Evolutionary conservation across 2,888 invertebrate genomes (phyloP).

Genomic region (Drosophila emarginata): DNA sequence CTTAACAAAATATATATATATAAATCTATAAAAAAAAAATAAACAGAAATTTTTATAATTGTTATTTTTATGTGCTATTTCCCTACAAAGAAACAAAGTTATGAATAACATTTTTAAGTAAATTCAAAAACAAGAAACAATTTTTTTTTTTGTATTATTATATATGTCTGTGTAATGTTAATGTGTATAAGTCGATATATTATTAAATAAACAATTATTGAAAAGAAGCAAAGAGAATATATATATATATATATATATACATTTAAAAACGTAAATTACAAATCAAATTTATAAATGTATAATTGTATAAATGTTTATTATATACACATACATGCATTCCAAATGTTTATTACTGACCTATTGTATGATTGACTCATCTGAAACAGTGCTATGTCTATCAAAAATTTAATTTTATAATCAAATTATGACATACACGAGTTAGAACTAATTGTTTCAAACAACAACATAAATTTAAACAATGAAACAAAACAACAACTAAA

Average conservation of each 20-base stretch:
- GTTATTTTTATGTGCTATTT: conserved; percentile 74
- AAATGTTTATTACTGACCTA: conserved; percentile 64
- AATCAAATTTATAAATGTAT: conserved; percentile 27
- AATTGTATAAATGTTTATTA: conserved; percentile 58
- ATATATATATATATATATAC: conserved; percentile 31
- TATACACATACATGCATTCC: conserved; percentile 63
- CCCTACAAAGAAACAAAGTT: conserved; percentile 46
- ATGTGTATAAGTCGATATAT: conserved; percentile 71
- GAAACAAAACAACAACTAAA: conserved; percentile 15
- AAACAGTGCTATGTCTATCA: conserved; percentile 60
- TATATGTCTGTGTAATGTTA: conserved; percentile 66
- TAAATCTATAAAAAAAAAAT: conserved; percentile 46
- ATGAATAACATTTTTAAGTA: conserved; percentile 30
- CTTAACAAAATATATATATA: conserved; percentile 40
- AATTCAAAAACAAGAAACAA: conserved; percentile 26
- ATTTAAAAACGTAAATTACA: neutral
- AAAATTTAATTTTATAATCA: conserved; percentile 68
- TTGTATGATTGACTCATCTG: conserved; percentile 29
- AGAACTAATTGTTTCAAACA: conserved; percentile 21
- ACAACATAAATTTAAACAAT: conserved; percentile 8
- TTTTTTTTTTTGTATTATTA: conserved; percentile 65
- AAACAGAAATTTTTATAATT: conserved; percentile 66
- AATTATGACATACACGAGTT: conserved; percentile 46
- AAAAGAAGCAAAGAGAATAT: conserved; percentile 15
- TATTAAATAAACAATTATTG: conserved; percentile 46